Evolutionary conservation across 2,797 vertebrate species (phyloP).

Genomic region (Telmatherina bonti): DNA sequence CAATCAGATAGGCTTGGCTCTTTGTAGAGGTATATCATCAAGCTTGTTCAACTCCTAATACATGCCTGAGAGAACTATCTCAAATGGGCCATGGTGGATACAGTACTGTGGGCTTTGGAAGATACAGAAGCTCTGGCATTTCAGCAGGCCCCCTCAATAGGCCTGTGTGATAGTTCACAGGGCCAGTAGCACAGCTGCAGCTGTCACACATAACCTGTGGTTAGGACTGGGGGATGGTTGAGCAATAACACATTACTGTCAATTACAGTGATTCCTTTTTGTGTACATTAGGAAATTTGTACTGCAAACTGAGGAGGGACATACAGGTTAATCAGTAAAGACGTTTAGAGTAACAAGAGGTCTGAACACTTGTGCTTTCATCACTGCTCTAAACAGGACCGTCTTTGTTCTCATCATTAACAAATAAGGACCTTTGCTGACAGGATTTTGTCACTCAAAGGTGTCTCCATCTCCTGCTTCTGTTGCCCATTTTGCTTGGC

Average conservation of each 20-base stretch:
- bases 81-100: constrained; percentile 48
- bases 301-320: neutral
- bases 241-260: constrained; percentile 42
- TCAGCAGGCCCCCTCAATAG: constrained; percentile 50
- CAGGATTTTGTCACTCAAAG: neutral
- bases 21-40: constrained; percentile 54
- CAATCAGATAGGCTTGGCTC: constrained; percentile 71
- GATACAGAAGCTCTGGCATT: constrained; percentile 67
- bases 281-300: constrained; percentile 7
- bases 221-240: constrained; percentile 24
- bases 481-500: neutral
- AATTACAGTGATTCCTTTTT: constrained; percentile 19
- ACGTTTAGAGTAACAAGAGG: neutral
- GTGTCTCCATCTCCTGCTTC: neutral
- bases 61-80: constrained; percentile 63
- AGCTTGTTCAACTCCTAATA: constrained; percentile 64
- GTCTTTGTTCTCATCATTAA: neutral
- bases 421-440: neutral
- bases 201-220: constrained; percentile 61
- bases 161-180: constrained; percentile 49
- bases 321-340: neutral
- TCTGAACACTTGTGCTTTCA: neutral
- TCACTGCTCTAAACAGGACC: neutral
- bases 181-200: constrained; percentile 49
- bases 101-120: constrained; percentile 23